Percentiles rank a stretch among this genome's conserved stretches.
Evolutionary conservation across 2,888 invertebrate species (phyloP).

Genomic region (Blomia tropicalis): DNA sequence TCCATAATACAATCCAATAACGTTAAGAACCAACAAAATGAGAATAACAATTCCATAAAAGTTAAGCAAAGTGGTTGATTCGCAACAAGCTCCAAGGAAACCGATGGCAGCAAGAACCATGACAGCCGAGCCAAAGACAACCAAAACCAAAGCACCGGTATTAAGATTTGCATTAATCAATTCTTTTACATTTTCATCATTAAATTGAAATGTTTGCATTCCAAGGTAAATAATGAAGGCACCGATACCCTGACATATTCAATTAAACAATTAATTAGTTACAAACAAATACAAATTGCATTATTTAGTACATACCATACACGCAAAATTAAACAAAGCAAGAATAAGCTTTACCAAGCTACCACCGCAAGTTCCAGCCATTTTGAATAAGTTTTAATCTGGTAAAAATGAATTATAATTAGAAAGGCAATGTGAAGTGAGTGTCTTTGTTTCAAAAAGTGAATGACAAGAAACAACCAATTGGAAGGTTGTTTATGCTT

Average conservation of each 20-base stretch:
- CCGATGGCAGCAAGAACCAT: background rate
- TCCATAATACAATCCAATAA: background rate
- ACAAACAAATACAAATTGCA: background rate
- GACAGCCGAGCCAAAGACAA: background rate
- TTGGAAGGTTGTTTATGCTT: too few species aligned
- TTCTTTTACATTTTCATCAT: background rate
- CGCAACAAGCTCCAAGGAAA: background rate
- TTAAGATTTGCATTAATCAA: background rate
- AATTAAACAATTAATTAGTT: background rate
- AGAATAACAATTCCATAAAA: background rate
- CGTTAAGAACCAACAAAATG: background rate
- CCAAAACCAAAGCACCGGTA: background rate
- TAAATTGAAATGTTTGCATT: background rate
- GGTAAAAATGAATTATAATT: too few species aligned
- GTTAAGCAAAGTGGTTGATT: background rate
- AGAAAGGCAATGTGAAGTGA: too few species aligned
- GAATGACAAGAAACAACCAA: too few species aligned
- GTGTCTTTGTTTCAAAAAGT: too few species aligned
- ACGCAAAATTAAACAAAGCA: background rate
- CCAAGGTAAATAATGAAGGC: background rate
- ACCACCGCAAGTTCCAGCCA: slow-evolving; percentile 8
- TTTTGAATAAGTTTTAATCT: background rate
- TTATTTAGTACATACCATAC: background rate
- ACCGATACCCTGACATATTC: background rate
- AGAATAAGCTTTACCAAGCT: background rate